Percentiles rank a stretch among this genome's conserved stretches.
Evolutionary conservation across 64 coral and sea anemone species (phyloP).

Genomic region (Catalaphyllia jardinei): DNA sequence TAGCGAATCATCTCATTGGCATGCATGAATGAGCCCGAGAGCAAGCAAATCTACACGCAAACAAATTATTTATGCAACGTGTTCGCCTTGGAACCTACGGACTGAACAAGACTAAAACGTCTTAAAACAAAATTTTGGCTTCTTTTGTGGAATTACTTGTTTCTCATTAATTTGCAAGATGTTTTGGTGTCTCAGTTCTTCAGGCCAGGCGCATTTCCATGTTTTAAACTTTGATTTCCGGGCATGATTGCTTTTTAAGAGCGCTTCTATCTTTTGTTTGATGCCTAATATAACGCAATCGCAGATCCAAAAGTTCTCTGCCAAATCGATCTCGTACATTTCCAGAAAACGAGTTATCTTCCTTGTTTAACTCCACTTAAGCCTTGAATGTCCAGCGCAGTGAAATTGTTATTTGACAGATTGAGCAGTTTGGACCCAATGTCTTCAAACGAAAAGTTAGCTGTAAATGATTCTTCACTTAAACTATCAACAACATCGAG

Average conservation of each 20-base stretch:
- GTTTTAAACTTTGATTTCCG: constrained; percentile 29
- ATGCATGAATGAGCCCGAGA: too few relatives aligned
- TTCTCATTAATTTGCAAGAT: constrained; percentile 17
- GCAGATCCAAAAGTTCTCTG: constrained; percentile 54
- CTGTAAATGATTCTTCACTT: neutral
- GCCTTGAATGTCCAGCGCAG: constrained; percentile 17
- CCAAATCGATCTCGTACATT: constrained; percentile 50
- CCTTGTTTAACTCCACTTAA: neutral
- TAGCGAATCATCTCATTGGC: too few relatives aligned
- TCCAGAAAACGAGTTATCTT: constrained; percentile 27
- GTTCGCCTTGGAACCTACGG: too few relatives aligned
- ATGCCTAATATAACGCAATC: constrained; percentile 29
- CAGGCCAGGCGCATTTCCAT: constrained; percentile 65
- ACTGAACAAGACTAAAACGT: too few relatives aligned
- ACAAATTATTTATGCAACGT: too few relatives aligned
- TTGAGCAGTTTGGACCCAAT: constrained; percentile 9
- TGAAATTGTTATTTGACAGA: constrained; percentile 47
- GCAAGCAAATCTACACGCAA: too few relatives aligned
- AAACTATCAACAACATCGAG: constrained; percentile 8
- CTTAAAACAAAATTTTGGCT: constrained; percentile 42
- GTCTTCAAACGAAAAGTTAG: neutral
- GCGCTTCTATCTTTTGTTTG: neutral
- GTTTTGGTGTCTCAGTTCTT: constrained; percentile 16
- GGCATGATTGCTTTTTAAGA: neutral
- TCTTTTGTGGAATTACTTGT: constrained; percentile 13